These are phyloP conservation scores for Drosophila yooni DNA, from an alignment of 2,888 invertebrate genomes.

Conservation along the genomic window DNA sequence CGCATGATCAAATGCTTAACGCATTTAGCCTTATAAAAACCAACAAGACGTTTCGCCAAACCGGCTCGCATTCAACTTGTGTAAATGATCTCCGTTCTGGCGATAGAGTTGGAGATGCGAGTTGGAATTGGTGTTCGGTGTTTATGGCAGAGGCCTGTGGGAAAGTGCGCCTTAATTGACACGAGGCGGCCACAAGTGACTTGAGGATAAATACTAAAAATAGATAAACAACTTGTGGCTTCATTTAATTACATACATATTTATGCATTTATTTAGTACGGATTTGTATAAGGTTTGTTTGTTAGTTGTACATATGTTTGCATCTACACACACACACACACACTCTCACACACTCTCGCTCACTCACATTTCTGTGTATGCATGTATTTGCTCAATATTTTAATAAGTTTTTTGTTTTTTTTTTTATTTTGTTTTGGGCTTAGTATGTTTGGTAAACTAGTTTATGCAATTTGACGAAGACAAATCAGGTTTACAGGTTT, in stretches of 20 bases:
- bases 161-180: constrained; percentile 77
- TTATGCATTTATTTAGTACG: constrained; percentile 66
- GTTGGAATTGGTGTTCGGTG: constrained; percentile 2
- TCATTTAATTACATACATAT: constrained; percentile 64
- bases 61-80: constrained; percentile 75
- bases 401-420: constrained; percentile 34
- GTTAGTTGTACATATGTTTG: constrained; percentile 43
- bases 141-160: constrained; percentile 57
- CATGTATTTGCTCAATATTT: constrained; percentile 54
- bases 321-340: constrained; percentile 10
- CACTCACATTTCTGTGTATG: constrained; percentile 16
- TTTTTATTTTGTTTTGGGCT: constrained; percentile 14
- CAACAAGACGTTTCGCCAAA: constrained; percentile 70
- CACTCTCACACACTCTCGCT: not conserved
- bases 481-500: constrained; percentile 64
- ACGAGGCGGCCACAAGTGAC: constrained; percentile 38
- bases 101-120: constrained; percentile 14
- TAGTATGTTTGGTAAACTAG: constrained; percentile 49
- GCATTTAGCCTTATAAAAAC: constrained; percentile 81
- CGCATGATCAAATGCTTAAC: constrained; percentile 81
- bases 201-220: constrained; percentile 12
- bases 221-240: constrained; percentile 41
- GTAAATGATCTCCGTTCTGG: constrained; percentile 69
- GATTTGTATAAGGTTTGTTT: constrained; percentile 47
- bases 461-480: constrained; percentile 65